Base-by-base conservation (phyloP, 2,888 invertebrate genomes). In the Crossocerus cetratus region DNA sequence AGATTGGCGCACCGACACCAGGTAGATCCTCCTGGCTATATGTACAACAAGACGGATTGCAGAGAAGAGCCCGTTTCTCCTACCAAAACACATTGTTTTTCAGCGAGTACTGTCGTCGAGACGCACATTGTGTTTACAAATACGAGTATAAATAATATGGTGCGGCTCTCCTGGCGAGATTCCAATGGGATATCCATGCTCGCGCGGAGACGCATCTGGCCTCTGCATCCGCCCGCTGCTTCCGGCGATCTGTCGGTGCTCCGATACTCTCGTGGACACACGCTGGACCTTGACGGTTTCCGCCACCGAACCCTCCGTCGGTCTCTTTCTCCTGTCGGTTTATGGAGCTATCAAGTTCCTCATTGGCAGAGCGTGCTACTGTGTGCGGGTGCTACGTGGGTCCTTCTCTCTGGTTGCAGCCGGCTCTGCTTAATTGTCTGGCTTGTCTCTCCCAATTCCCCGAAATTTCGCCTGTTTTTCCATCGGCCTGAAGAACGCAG, bases 131-230 rank as follows among this genome's bases (percentile, higher is more conserved):
- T 23, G 21, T 14, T 45, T 13, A 58, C 49, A 49, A 56, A 63
- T 60, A 56, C 61, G 55, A 70, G 74, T 74, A 67, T 76, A 82
- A 80, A 80, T 74, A 73, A 65, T 62, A 49, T 32, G 44, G 72
- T 16, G 43, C 32, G 49, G 20, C 14, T 61, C 65, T 63, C 45
- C 60, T 73, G 80, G 79, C 72, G 73, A 66, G 72, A 80, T 82
- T 82, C 78, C 76, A 82, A 65, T 64, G 69, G 68, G 55, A 23
- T 64, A 21, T 62, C 18, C 61, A 21, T 63, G 57, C 53, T 66
- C 67, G 57, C 56, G 18, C 21, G 16, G 14, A 13, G 16, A 16
- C 14, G 49, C n/a, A 32, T 16, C 16, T 49, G 60, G 56, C 43
- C 56, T 79, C 74, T 78, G 72, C 55, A 67, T 45, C 57, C 55